Base-by-base conservation (phyloP, 1,140 invertebrate species). In the Adoxophyes honmai region DNA sequence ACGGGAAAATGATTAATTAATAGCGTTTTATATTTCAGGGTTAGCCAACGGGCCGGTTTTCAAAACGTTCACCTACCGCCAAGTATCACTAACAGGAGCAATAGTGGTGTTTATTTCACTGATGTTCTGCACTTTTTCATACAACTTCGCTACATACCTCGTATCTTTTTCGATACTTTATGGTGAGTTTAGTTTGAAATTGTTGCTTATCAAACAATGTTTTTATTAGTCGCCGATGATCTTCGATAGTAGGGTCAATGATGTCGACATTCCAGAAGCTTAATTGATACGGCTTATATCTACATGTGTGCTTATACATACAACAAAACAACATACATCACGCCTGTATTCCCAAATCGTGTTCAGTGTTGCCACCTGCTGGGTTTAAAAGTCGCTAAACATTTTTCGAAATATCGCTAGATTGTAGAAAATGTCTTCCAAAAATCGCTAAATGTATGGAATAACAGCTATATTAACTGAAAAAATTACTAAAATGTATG, bases 1-100 rank as follows among this genome's bases (percentile, higher is more conserved):
- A n/a, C n/a, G 21, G 21, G 2, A 28, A 3, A 28, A 6, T 28
- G 21, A 28, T 3, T 28, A 28, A 28, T 2, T 28, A 28, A 28
- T 28, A 28, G 6, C 52, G 62, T 48, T 66, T 58, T 44, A 78
- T 73, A 48, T 90, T 85, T 66, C 81, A 93, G 92, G 93, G 48
- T 75, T 94, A 37, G 73, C 92, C 3, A 93, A 93, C 78, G 93
- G 93, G 1, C 92, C 93, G 35, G 78, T 94, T 39, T 92, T 93
- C 64, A 90, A 91, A 67, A 90, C 81, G 48, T 93, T 92, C 56
- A 91, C 91, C 10, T 94, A 91, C 59, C 89, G 93, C 28, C 91
- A 93, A 88, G 91, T 93, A 6, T 92, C 90, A 4, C 71, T 93
- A 16, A 76, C 88, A 9, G 92, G 92, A 15, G 78, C 91, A 0